Conservation (phyloP, 2,113 vertebrate genomes). For the Monopterus albus region DNA sequence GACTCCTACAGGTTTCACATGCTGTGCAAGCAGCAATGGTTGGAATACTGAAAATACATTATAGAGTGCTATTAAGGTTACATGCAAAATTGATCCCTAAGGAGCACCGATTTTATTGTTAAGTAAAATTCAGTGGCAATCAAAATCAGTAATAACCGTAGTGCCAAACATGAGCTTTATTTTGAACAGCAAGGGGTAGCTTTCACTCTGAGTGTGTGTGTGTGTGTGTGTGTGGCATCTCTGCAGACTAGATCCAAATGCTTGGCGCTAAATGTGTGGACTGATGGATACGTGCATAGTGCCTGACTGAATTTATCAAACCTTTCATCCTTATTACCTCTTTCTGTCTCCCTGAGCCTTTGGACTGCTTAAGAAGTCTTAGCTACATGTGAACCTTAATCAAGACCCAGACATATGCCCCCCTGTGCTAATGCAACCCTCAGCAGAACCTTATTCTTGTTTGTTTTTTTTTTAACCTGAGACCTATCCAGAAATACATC, state of each 20-base stretch:
- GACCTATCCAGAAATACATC: slow-evolving; percentile 18
- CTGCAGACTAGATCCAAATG: slow-evolving; percentile 16
- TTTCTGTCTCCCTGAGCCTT: slow-evolving; percentile 28
- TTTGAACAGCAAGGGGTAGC: not conserved
- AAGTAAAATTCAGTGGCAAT: slow-evolving; percentile 17
- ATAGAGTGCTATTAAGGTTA: slow-evolving; percentile 15
- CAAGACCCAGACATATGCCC: slow-evolving; percentile 39
- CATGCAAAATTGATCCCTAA: slow-evolving; percentile 15
- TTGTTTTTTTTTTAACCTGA: slow-evolving; percentile 46
- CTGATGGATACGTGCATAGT: slow-evolving; percentile 25
- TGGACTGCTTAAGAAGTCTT: slow-evolving; percentile 37
- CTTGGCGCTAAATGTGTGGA: slow-evolving; percentile 25
- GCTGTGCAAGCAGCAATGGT: slow-evolving; percentile 44
- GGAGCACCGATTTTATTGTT: slow-evolving; percentile 34
- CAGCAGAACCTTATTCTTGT: slow-evolving; percentile 10
- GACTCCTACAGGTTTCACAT: slow-evolving; percentile 65
- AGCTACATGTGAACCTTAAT: slow-evolving; percentile 40
- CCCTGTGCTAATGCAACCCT: slow-evolving; percentile 15
- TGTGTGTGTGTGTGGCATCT: not conserved
- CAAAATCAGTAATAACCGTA: slow-evolving; percentile 1
- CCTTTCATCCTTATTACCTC: slow-evolving; percentile 33
- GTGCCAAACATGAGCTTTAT: not conserved
- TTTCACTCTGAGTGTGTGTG: not conserved
- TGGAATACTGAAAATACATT: slow-evolving; percentile 40
- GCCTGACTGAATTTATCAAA: slow-evolving; percentile 38